Base-by-base conservation (phyloP, 2,888 invertebrate species). In the Tanytarsus gracilentus region DNA sequence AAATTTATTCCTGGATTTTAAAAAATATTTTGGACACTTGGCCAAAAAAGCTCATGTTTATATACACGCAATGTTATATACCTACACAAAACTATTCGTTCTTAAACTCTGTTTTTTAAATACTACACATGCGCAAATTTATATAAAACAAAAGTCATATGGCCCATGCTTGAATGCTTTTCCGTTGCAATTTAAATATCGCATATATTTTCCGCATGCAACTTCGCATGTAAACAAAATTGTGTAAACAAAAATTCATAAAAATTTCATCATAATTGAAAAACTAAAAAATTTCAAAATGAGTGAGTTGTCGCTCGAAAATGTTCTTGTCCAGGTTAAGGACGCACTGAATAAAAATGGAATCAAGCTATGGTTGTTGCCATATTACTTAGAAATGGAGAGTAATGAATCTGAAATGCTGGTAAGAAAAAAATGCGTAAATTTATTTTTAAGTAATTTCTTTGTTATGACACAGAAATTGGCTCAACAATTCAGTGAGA, bases 311-410 rank as follows among this genome's bases (percentile, higher is more conserved):
- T 55, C 48, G 36, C 67, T 69, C 51, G 85, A 86, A 69, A 83
- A 84, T 71, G 72, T 80, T 65, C 73, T 83, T 14, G 79, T 84
- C 51, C 81, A 80, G 73, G 74, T 87, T 11, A 77, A 85, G 21
- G 80, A 81, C 1, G 81, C 80, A 66, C 72, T 90, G 30, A 85
- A 86, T 65, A 73, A 76, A 61, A 81, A 83, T 61, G 78, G 79
- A 64, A 76, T 89, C 4, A 87, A 87, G 69, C 71, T 90, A 62
- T 90, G 90, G 89, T 76, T 84, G 65, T 75, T 81, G 14, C 89
- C 89, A 0, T 89, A 83, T 69, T 79, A 79, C 52, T 69, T 71
- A 26, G 75, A 79, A 16, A 75, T 73, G 23, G 78, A 78, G 2
- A 66, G 75, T 58, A 75, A 75, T 40, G 77, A 78, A 39, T 64